Conservation (phyloP, 2,888 invertebrate species). For the Anaspis maculata region DNA sequence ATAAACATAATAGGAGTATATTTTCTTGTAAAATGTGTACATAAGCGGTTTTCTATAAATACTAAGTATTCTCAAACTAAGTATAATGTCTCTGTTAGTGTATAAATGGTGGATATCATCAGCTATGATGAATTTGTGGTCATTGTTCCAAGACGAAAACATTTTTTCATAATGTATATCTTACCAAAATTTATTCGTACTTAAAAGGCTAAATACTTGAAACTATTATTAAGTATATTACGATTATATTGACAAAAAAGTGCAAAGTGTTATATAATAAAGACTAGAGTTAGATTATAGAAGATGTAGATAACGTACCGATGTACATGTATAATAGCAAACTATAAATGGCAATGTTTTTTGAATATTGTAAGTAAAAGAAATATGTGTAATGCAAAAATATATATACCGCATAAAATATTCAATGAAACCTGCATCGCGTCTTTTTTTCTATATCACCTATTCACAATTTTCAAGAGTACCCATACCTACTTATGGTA, state of each 20-base stretch:
- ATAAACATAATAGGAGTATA: conserved; percentile 3
- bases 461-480: no score
- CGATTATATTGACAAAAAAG: conserved; percentile 17
- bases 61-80: conserved; percentile 8
- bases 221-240: no score
- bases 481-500: no score
- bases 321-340: conserved; percentile 28
- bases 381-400: conserved; percentile 34
- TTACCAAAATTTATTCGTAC: no score
- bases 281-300: conserved; percentile 20
- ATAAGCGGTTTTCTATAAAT: conserved; percentile 15
- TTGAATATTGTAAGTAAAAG: conserved; percentile 34
- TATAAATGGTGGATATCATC: conserved; percentile 6
- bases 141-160: no score
- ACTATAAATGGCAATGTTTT: conserved; percentile 33
- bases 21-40: conserved; percentile 14
- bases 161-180: conserved; percentile 10
- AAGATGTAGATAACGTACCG: conserved; percentile 35
- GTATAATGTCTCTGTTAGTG: no score
- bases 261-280: conserved; percentile 22
- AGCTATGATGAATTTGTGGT: conserved; percentile 5
- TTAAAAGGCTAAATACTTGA: no score
- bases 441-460: no score
- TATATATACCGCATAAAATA: conserved; percentile 23
- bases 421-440: no score